These are phyloP conservation scores for Bruchidius siliquastri DNA, from an alignment of 2,888 invertebrate species.

Conservation along the genomic window DNA sequence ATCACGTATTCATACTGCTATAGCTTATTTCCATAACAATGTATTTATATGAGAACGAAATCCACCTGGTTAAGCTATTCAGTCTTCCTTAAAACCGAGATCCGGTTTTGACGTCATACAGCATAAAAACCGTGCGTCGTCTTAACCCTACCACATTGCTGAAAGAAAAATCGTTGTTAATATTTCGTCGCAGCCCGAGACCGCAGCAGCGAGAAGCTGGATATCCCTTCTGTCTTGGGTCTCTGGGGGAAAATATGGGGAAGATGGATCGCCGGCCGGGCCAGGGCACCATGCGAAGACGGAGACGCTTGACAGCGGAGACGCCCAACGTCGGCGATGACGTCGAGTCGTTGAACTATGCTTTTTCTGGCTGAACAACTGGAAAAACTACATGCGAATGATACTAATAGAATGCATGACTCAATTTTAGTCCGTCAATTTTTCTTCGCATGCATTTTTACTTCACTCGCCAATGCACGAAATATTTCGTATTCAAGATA, in stretches of 20 bases:
- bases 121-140: not conserved
- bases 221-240: slow-evolving; percentile 1
- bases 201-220: not conserved
- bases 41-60: too few species aligned
- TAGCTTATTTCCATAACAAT: too few species aligned
- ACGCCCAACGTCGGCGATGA: slow-evolving; percentile 2
- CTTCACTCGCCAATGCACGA: too few species aligned
- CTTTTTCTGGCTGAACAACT: not conserved
- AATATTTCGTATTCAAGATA: too few species aligned
- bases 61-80: not conserved
- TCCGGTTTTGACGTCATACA: not conserved
- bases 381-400: too few species aligned
- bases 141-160: not conserved
- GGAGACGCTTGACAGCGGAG: not conserved
- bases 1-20: too few species aligned
- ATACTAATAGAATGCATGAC: too few species aligned
- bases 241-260: slow-evolving; percentile 4
- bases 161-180: slow-evolving; percentile 11
- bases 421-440: too few species aligned
- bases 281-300: slow-evolving; percentile 5
- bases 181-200: slow-evolving; percentile 10
- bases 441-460: too few species aligned
- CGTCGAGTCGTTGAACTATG: not conserved
- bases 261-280: not conserved
- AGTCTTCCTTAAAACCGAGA: not conserved